Base-by-base conservation (phyloP, 2,888 invertebrate species). In the Phoenoteleia sp. region DNA sequence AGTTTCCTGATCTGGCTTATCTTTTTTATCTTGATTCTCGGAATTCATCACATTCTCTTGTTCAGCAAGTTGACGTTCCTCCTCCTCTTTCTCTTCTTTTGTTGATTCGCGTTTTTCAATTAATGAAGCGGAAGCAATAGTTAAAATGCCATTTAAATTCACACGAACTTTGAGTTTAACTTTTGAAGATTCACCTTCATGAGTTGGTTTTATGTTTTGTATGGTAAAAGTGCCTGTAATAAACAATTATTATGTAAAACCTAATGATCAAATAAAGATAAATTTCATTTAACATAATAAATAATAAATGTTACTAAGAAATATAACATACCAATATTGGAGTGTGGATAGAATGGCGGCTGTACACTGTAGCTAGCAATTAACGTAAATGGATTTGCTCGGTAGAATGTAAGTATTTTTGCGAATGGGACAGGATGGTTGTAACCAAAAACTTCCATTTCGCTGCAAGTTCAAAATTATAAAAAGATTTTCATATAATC, bases 151-250 rank as follows among this genome's bases (percentile, higher is more conserved):
- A 93, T 99, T 97, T 62, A 97, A 95, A 94, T 99, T 99, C 71
- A 99, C 95, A 89, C 99, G 96, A 5, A 98, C 98, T 95, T 99
- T 99, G 3, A 99, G 97, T 94, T 99, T 99, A 0, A 99, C 97
- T 94, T 99, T 99, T 86, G 98, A 97, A n/a, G 97, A 96, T 91
- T 98, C 98, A 29, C 99, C 99, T 85, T 98, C 98, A 0, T 97
- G 94, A 27, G 96, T 97, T 3, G 99, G 98, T 89, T 97, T 96
- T 4, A 99, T 96, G 91, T 98, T 97, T 91, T 96, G 96, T 81
- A 98, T 96, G 58, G 95, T 94, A 96, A 97, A 98, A 79, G 95
- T 95, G 87, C 97, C 97, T 97, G 88, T 23, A 89, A 7, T 1
- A 7, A 33, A 33, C n/a, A n/a, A n/a, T n/a, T n/a, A n/a, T n/a